phyloP scores from a whole-genome alignment of 2,888 invertebrate genomes.

The Xylota sylvarum region DNA sequence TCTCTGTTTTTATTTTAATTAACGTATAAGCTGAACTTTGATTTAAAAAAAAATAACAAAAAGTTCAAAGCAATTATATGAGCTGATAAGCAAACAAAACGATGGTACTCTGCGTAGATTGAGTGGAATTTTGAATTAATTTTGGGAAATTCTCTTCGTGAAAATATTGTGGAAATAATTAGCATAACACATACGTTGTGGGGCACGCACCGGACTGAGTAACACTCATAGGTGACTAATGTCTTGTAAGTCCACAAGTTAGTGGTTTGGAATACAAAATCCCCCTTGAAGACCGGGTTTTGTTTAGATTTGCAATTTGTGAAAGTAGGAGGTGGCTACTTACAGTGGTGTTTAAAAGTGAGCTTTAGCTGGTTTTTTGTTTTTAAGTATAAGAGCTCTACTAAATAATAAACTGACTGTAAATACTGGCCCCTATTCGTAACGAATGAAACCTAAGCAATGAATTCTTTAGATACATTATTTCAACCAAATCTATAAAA shows the following conservation, averaged over 20 bases:
- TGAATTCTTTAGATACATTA: too few species aligned
- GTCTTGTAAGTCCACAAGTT: background rate
- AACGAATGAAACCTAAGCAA: too few species aligned
- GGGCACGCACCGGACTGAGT: background rate
- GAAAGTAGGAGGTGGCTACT: background rate
- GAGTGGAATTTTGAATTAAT: background rate
- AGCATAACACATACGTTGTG: background rate
- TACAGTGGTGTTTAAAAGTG: background rate
- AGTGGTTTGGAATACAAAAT: background rate
- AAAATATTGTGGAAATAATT: background rate
- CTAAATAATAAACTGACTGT: too few species aligned
- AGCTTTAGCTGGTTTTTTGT: too few species aligned
- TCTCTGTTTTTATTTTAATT: background rate
- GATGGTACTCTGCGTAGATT: background rate
- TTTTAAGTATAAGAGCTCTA: too few species aligned
- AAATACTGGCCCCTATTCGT: too few species aligned
- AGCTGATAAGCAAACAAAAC: background rate
- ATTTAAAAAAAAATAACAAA: background rate
- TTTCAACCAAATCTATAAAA: too few species aligned
- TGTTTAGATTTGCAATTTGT: background rate
- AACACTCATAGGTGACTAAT: background rate
- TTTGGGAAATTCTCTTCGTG: background rate
- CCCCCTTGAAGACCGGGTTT: background rate
- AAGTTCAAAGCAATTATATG: background rate
- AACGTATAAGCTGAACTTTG: background rate